Conservation (phyloP, 2,888 invertebrate species). For the Drosophila paramelanica region DNA sequence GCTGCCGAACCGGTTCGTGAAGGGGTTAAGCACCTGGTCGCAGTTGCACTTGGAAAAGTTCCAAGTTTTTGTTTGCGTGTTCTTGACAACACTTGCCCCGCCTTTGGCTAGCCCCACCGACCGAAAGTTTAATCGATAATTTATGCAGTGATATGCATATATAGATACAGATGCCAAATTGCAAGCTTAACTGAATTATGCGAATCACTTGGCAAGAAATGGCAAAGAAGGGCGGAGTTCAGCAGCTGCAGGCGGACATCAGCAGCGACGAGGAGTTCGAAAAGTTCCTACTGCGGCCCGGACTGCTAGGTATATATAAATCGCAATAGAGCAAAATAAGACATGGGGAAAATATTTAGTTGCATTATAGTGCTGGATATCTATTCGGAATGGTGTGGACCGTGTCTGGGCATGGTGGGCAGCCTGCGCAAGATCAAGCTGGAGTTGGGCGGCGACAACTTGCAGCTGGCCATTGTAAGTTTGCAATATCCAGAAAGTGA, state of each 20-base stretch:
- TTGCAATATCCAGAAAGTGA: not conserved
- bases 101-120: not conserved
- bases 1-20: too few species aligned
- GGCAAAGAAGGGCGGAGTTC: slow-evolving; percentile 92
- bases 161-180: slow-evolving; percentile 19
- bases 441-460: slow-evolving; percentile 92
- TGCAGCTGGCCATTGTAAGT: slow-evolving; percentile 89
- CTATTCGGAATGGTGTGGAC: slow-evolving; percentile 96
- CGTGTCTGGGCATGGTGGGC: slow-evolving; percentile 93
- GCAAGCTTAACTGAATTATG: slow-evolving; percentile 21
- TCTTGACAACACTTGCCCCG: slow-evolving; percentile 35
- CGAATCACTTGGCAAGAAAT: slow-evolving; percentile 82
- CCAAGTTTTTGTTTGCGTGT: slow-evolving; percentile 3
- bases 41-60: slow-evolving; percentile 1
- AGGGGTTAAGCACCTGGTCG: not conserved
- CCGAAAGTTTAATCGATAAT: slow-evolving; percentile 55
- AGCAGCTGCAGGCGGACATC: slow-evolving; percentile 92
- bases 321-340: not conserved
- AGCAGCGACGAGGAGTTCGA: slow-evolving; percentile 94
- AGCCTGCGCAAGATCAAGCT: slow-evolving; percentile 94
- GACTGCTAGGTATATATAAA: slow-evolving; percentile 88
- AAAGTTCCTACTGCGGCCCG: slow-evolving; percentile 91
- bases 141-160: slow-evolving; percentile 32
- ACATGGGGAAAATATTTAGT: not conserved
- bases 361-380: slow-evolving; percentile 90